Conservation (phyloP, 2,888 invertebrate species). For the Myopa testacea region DNA sequence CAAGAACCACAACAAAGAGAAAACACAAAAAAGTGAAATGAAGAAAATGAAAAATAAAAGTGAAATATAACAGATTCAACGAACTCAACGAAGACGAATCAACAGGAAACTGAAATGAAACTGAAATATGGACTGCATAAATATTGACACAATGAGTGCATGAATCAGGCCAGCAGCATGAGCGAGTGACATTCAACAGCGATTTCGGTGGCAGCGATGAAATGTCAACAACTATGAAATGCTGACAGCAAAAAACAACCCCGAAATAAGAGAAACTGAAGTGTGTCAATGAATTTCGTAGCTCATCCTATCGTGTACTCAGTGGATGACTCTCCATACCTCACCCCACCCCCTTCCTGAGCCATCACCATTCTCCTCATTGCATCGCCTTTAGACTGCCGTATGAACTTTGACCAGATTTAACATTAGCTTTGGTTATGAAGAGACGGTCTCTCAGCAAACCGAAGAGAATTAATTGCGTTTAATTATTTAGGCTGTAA, state of each 20-base stretch:
- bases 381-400: too few species aligned
- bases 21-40: not conserved
- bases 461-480: too few species aligned
- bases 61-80: not conserved
- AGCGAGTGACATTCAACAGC: not conserved
- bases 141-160: conserved; percentile 17
- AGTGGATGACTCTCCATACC: too few species aligned
- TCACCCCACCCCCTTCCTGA: too few species aligned
- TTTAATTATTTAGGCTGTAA: too few species aligned
- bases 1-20: not conserved
- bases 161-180: not conserved
- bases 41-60: not conserved
- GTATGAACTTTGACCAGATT: too few species aligned
- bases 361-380: too few species aligned
- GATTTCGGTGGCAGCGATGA: too few species aligned
- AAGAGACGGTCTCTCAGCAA: too few species aligned
- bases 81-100: not conserved
- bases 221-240: not conserved
- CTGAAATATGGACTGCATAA: not conserved
- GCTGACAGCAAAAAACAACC: not conserved
- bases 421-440: too few species aligned
- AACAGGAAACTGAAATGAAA: conserved; percentile 5
- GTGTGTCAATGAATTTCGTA: too few species aligned
- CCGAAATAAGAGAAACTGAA: not conserved
- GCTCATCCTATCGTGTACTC: too few species aligned